Evolutionary conservation across 2,797 vertebrate species (phyloP).

Genomic region (Hirundo rustica): DNA sequence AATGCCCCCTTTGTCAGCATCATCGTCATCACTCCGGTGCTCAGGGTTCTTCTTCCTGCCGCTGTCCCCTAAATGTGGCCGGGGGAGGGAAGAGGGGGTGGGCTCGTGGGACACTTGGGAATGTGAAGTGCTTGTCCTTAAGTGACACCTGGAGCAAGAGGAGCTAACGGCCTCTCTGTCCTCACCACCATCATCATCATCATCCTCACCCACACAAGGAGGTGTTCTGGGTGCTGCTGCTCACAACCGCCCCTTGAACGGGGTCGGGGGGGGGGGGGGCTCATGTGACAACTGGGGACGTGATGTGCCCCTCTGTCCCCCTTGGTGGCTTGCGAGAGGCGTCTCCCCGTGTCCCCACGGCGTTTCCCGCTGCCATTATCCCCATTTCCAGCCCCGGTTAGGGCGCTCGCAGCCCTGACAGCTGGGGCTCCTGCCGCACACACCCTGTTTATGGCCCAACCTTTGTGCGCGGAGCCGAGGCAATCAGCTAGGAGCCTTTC

Average conservation of each 20-base stretch:
- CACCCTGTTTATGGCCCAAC: background rate
- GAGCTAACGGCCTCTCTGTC: background rate
- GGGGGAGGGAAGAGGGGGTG: accelerated
- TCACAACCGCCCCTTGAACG: accelerated
- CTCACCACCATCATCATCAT: background rate
- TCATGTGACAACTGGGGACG: background rate
- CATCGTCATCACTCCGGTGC: background rate
- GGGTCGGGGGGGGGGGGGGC: background rate
- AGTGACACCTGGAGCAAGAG: background rate
- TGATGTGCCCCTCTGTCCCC: background rate
- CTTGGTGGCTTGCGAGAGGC: background rate
- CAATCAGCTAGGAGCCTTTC: background rate
- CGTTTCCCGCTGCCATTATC: background rate
- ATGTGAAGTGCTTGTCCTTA: background rate
- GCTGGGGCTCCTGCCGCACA: background rate
- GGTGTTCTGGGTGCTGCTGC: background rate
- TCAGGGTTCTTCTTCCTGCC: background rate
- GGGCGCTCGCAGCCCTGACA: accelerated
- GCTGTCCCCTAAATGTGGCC: background rate
- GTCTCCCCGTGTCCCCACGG: background rate
- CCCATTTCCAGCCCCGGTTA: background rate
- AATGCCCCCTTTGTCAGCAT: background rate
- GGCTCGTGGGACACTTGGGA: background rate
- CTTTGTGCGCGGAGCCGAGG: background rate
- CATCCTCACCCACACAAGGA: background rate